Conservation (phyloP, 2,113 vertebrate genomes). For the Cranoglanis bouderius region DNA sequence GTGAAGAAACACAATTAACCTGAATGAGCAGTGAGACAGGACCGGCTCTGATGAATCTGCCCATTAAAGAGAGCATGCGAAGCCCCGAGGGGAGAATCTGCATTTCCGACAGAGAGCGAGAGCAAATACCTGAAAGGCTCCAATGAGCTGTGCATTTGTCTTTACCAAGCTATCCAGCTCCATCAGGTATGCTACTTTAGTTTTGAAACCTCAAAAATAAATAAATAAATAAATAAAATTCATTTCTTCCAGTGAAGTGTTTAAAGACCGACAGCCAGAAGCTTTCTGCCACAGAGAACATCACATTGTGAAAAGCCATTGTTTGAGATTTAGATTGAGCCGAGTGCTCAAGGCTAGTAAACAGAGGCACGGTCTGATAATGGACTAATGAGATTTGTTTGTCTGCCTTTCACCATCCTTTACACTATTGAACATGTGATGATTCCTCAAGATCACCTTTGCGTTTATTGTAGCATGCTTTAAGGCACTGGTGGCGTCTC, state of each 20-base stretch:
- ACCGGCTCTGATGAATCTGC: constrained; percentile 59
- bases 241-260: background rate
- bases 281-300: background rate
- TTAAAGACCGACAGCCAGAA: background rate
- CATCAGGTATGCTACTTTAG: background rate
- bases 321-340: background rate
- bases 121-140: constrained; percentile 16
- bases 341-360: background rate
- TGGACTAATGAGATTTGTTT: constrained; percentile 2
- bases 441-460: background rate
- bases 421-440: background rate
- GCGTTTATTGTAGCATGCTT: background rate
- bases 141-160: constrained; percentile 8
- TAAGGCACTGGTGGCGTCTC: background rate
- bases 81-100: constrained; percentile 25
- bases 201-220: background rate
- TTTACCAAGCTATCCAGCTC: background rate
- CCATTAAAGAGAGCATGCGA: constrained; percentile 43
- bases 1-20: constrained; percentile 58
- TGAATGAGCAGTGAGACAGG: constrained; percentile 53
- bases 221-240: background rate
- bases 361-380: constrained; percentile 31
- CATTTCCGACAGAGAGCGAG: constrained; percentile 16
- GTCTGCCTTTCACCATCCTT: background rate
- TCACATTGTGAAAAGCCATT: background rate